Conservation (phyloP, 2,888 invertebrate genomes). For the Dione vanillae region DNA sequence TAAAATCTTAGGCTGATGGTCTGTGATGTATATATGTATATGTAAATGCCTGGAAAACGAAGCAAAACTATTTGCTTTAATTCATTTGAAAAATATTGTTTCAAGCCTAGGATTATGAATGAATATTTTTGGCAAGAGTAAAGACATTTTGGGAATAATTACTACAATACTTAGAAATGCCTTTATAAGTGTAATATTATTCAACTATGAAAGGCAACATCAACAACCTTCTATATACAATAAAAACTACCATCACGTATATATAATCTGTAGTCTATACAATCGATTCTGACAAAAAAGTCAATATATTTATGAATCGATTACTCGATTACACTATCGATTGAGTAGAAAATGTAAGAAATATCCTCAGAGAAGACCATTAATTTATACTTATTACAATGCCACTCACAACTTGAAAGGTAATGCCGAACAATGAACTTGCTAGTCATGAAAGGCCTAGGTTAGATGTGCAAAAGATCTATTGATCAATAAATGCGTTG, state of each 20-base stretch:
- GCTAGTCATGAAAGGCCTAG: slow-evolving; percentile 26
- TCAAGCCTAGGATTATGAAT: too few species aligned
- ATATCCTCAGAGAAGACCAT: background rate
- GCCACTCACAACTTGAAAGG: slow-evolving; percentile 24
- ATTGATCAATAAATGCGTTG: slow-evolving; percentile 27
- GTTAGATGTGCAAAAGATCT: slow-evolving; percentile 27
- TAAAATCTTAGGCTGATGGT: background rate
- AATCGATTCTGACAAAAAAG: slow-evolving; percentile 9
- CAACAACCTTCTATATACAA: background rate
- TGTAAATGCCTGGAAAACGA: too few species aligned
- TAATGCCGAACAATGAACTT: slow-evolving; percentile 15
- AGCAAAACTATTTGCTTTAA: too few species aligned
- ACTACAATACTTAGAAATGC: too few species aligned
- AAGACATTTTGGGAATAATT: too few species aligned
- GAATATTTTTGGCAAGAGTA: too few species aligned
- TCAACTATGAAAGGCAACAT: background rate
- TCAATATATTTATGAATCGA: slow-evolving; percentile 11
- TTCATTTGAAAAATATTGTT: too few species aligned
- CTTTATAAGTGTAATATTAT: too few species aligned
- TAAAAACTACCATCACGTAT: background rate
- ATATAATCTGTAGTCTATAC: background rate
- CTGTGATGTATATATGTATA: too few species aligned
- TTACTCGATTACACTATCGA: slow-evolving; percentile 16
- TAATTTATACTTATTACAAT: slow-evolving; percentile 20
- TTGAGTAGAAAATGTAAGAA: slow-evolving; percentile 1